Evolutionary conservation across 2,888 invertebrate species (phyloP).

Genomic region (Laspeyria flexula): DNA sequence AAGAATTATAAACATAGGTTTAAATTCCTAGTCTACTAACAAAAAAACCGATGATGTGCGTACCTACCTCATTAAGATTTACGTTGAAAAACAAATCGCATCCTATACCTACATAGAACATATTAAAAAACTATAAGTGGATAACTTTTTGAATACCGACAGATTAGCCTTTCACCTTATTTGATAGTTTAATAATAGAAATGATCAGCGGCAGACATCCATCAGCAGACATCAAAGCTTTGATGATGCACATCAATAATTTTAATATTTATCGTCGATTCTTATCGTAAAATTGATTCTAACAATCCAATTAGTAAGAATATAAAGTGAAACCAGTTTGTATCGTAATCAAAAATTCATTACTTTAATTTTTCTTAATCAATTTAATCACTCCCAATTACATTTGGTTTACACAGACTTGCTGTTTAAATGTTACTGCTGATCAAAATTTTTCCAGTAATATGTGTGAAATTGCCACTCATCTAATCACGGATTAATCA

Average conservation of each 20-base stretch:
- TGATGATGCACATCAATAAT: conserved; percentile 37
- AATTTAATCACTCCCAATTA: conserved; percentile 36
- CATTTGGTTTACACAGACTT: conserved; percentile 6
- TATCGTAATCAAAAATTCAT: conserved; percentile 36
- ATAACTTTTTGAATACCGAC: too few species aligned
- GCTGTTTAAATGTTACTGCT: too few species aligned
- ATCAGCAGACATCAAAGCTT: too few species aligned
- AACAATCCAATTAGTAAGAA: conserved; percentile 45
- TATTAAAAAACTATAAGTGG: too few species aligned
- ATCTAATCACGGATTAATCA: too few species aligned
- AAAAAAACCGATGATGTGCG: too few species aligned
- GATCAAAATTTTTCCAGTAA: conserved; percentile 11
- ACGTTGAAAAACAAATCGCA: too few species aligned
- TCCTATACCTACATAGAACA: too few species aligned
- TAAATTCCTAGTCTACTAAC: too few species aligned
- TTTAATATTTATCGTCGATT: conserved; percentile 40
- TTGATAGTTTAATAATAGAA: conserved; percentile 5
- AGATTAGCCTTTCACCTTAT: conserved; percentile 5
- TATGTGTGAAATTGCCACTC: conserved; percentile 21
- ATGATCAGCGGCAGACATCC: conserved; percentile 27
- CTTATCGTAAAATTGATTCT: conserved; percentile 44
- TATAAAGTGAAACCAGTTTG: conserved; percentile 39
- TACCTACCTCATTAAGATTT: too few species aligned
- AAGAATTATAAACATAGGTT: too few species aligned
- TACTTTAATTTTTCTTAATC: conserved; percentile 40